phyloP scores from a whole-genome alignment of 2,113 vertebrate genomes.

The Sphaerodactylus townsendi region DNA sequence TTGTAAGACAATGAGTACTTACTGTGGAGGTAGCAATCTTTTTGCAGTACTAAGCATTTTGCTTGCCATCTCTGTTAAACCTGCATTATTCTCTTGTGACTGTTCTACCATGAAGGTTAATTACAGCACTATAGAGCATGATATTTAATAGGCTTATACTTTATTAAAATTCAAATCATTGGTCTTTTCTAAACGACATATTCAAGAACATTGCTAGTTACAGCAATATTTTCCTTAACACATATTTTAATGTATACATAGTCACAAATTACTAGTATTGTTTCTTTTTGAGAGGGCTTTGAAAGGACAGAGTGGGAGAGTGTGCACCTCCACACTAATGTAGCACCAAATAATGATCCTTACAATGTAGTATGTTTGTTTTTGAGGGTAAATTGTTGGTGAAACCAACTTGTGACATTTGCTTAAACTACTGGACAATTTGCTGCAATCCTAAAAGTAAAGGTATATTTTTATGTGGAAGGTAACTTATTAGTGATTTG shows the following conservation, averaged over 20 bases:
- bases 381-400: background rate
- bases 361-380: background rate
- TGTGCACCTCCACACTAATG: background rate
- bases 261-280: background rate
- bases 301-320: background rate
- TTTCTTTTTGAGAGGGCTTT: background rate
- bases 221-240: background rate
- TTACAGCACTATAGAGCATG: background rate
- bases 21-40: background rate
- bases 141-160: constrained; percentile 7
- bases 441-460: too few relatives aligned
- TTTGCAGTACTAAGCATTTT: constrained; percentile 16
- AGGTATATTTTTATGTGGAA: too few relatives aligned
- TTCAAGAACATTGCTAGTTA: background rate
- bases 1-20: background rate
- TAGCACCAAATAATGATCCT: background rate
- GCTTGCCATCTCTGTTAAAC: background rate
- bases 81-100: background rate
- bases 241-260: background rate
- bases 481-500: too few relatives aligned
- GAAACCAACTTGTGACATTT: background rate
- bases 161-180: constrained; percentile 12
- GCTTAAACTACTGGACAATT: background rate
- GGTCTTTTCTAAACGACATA: background rate
- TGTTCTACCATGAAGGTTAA: constrained; percentile 4